Percentiles rank a stretch among this genome's conserved stretches.
phyloP scores from a whole-genome alignment of 2,113 vertebrate genomes.

The Mustela nigripes region DNA sequence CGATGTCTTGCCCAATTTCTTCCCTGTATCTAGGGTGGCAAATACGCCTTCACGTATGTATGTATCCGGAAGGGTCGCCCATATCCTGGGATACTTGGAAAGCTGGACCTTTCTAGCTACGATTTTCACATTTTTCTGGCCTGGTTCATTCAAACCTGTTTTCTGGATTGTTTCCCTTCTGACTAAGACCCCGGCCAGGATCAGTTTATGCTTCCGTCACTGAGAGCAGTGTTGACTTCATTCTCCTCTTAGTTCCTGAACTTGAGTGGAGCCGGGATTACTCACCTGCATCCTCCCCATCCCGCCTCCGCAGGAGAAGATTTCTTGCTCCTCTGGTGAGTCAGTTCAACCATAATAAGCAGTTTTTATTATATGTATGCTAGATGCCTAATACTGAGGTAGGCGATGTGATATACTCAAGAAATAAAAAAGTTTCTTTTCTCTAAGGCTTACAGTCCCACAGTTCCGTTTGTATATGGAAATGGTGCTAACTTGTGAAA shows the following conservation, averaged over 20 bases:
- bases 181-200: background rate
- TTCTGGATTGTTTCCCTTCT: background rate
- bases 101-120: background rate
- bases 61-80: background rate
- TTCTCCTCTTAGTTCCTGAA: background rate
- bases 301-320: too few relatives aligned
- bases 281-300: background rate
- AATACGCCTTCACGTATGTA: too few relatives aligned
- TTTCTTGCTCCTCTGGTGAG: background rate
- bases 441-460: background rate
- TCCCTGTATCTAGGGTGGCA: background rate
- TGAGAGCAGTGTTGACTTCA: background rate
- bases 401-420: background rate
- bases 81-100: background rate
- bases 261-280: background rate
- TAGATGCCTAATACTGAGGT: background rate
- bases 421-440: background rate
- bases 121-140: background rate
- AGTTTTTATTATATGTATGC: background rate
- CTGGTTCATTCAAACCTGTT: background rate
- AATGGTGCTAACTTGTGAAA: background rate
- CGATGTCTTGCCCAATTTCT: background rate
- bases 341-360: background rate
- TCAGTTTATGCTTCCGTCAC: background rate
- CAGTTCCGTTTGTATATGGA: background rate